These are phyloP conservation scores for Diplodus puntazzo DNA, from an alignment of 2,797 vertebrate genomes.

Conservation along the genomic window DNA sequence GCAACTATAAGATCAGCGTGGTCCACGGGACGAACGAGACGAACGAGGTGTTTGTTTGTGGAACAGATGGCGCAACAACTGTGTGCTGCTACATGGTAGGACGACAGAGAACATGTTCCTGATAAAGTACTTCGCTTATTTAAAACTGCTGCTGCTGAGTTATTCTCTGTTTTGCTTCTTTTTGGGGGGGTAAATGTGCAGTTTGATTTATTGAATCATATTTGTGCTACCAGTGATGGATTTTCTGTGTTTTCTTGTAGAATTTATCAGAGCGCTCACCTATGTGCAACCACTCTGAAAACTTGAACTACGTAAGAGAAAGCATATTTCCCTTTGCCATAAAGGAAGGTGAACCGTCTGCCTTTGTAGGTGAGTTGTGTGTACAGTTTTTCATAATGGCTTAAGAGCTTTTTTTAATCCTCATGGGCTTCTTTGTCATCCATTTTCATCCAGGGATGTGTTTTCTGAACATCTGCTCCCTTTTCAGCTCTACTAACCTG, in stretches of 20 bases:
- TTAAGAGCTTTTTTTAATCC: neutral
- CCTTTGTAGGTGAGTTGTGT: slow-evolving; percentile 71
- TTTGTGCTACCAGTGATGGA: neutral
- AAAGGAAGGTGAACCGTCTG: slow-evolving; percentile 49
- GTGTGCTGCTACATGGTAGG: slow-evolving; percentile 77
- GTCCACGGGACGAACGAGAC: slow-evolving; percentile 40
- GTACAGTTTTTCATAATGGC: neutral
- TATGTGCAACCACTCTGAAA: neutral
- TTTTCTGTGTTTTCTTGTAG: slow-evolving; percentile 47
- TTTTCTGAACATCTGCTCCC: neutral
- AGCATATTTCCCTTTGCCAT: neutral
- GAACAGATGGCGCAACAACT: rapidly evolving
- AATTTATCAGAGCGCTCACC: neutral
- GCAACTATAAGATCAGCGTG: slow-evolving; percentile 56
- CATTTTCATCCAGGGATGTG: neutral
- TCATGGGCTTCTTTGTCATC: neutral
- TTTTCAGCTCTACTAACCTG: neutral
- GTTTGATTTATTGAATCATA: neutral
- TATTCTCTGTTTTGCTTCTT: neutral
- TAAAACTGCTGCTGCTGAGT: neutral
- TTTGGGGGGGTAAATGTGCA: neutral
- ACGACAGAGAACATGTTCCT: neutral
- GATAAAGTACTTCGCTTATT: neutral
- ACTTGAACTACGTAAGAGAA: rapidly evolving
- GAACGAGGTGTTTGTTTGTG: slow-evolving; percentile 67